Conservation (phyloP, 2,888 invertebrate species). For the Agrochola lota region DNA sequence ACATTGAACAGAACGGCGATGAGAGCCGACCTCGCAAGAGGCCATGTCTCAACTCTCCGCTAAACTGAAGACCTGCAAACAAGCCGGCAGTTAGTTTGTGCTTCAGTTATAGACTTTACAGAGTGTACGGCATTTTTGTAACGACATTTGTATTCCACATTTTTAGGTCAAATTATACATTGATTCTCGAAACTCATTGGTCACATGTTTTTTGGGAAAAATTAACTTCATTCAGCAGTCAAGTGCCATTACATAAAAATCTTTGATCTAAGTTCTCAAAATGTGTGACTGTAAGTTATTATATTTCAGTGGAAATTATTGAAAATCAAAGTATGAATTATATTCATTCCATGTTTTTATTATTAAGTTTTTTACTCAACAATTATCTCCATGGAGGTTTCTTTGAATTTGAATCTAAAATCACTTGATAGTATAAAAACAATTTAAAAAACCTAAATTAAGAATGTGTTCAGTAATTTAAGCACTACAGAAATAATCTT, state of each 20-base stretch:
- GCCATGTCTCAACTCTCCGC: constrained; percentile 88
- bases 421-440: constrained; percentile 37
- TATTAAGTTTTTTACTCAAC: constrained; percentile 67
- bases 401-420: constrained; percentile 39
- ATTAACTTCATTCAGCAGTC: constrained; percentile 45
- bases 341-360: constrained; percentile 74
- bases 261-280: constrained; percentile 41
- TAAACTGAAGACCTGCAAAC: constrained; percentile 78
- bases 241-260: constrained; percentile 71
- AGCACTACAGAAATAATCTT: constrained; percentile 46
- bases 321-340: constrained; percentile 64
- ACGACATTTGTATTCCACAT: constrained; percentile 77
- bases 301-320: constrained; percentile 52
- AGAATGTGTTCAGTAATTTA: constrained; percentile 71
- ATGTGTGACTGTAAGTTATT: constrained; percentile 39
- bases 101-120: constrained; percentile 82
- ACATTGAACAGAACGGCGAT: constrained; percentile 90
- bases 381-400: constrained; percentile 39
- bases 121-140: constrained; percentile 84
- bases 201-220: constrained; percentile 72
- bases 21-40: constrained; percentile 91
- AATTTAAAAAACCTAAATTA: constrained; percentile 52
- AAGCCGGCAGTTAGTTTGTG: constrained; percentile 75
- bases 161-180: constrained; percentile 76
- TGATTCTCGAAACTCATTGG: constrained; percentile 73